These are phyloP conservation scores for Oikopleura vanhoeffeni DNA, from an alignment of 23 tunicate genomes.

Conservation along the genomic window DNA sequence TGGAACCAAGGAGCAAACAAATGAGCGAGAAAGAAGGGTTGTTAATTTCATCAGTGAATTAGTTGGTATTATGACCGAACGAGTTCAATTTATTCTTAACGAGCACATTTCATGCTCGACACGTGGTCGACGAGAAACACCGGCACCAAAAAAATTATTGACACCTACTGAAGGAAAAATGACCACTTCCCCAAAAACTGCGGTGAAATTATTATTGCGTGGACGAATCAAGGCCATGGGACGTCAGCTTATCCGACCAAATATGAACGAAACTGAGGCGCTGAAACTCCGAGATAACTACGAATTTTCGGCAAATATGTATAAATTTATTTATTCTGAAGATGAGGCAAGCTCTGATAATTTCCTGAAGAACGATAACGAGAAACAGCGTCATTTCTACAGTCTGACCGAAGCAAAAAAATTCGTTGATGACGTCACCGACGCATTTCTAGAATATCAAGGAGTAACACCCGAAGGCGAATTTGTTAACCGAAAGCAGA, in stretches of 20 bases:
- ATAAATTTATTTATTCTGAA: neutral
- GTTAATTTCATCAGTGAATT: neutral
- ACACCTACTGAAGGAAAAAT: neutral
- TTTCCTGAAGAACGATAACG: neutral
- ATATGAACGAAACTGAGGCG: neutral
- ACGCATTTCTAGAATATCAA: neutral
- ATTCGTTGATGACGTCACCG: conserved; percentile 1
- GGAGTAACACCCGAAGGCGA: neutral
- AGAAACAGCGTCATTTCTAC: neutral
- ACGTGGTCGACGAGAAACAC: neutral
- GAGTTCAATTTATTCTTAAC: neutral
- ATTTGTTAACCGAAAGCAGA: neutral
- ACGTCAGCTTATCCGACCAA: neutral
- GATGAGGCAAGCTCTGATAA: neutral
- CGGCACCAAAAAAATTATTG: neutral
- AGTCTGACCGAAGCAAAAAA: neutral
- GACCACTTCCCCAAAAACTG: neutral
- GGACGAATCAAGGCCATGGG: neutral
- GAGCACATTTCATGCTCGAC: neutral
- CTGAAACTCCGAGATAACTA: neutral
- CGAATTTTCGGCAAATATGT: neutral
- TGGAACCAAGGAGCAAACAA: neutral
- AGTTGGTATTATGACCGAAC: neutral
- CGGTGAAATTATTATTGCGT: neutral
- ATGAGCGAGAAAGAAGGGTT: neutral